phyloP scores from a whole-genome alignment of 2,888 invertebrate genomes.

The Drosophila setosimentum region DNA sequence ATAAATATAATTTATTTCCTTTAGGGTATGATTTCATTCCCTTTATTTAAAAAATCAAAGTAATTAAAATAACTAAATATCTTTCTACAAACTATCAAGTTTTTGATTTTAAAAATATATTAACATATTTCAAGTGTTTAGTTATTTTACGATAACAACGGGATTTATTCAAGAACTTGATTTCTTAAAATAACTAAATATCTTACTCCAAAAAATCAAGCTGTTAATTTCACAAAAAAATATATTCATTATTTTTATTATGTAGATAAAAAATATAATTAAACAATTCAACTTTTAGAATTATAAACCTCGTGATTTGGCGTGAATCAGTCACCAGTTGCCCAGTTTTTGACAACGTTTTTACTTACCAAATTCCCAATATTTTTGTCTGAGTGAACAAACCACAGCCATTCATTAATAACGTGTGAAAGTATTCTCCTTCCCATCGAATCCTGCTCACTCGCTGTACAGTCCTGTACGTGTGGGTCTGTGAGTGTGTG shows the following conservation, averaged over 20 bases:
- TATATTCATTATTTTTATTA: not conserved
- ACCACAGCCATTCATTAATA: conserved; percentile 57
- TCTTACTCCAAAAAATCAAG: not conserved
- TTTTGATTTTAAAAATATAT: not conserved
- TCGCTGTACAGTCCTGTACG: no score
- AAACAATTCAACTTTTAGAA: not conserved
- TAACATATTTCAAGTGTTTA: not conserved
- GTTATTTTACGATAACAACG: not conserved
- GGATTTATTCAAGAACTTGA: no score
- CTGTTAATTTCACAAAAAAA: rapidly evolving
- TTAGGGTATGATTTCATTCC: rapidly evolving
- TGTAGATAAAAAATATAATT: no score
- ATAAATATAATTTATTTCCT: not conserved
- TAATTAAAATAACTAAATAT: not conserved
- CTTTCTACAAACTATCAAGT: not conserved
- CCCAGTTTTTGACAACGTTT: not conserved
- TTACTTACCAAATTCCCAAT: not conserved
- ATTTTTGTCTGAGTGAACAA: not conserved
- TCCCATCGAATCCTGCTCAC: conserved; percentile 3
- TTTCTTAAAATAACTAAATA: not conserved
- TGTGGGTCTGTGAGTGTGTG: conserved; percentile 18
- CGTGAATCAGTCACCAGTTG: not conserved
- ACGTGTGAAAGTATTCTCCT: conserved; percentile 53
- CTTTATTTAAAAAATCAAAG: not conserved
- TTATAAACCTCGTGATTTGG: not conserved